Percentiles rank a stretch among this genome's conserved stretches.
phyloP scores from a whole-genome alignment of 2,113 vertebrate genomes.

The Elephas maximus region DNA sequence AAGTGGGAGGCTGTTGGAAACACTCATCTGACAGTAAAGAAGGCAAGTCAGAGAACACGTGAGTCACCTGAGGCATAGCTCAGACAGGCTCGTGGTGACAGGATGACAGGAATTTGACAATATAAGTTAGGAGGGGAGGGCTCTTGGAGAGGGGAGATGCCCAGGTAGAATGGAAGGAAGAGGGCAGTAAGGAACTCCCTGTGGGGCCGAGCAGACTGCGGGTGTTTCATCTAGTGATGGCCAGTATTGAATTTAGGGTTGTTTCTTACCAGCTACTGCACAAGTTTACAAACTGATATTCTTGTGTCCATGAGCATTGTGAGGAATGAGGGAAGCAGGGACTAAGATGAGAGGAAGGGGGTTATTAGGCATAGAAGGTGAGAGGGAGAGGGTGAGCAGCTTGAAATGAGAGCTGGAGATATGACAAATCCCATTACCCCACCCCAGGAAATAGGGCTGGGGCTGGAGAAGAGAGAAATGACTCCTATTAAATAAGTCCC shows the following conservation, averaged over 20 bases:
- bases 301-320: background rate
- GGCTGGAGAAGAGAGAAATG: background rate
- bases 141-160: background rate
- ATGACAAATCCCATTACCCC: background rate
- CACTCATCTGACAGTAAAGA: background rate
- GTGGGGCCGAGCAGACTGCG: rapidly evolving
- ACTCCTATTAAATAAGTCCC: background rate
- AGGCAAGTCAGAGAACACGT: background rate
- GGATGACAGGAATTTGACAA: background rate
- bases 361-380: background rate
- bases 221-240: background rate
- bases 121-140: background rate
- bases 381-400: background rate
- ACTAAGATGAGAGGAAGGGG: background rate
- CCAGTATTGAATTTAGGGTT: background rate
- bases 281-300: background rate
- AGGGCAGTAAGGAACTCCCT: too few species aligned
- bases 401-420: background rate
- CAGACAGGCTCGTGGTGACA: too few species aligned
- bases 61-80: background rate
- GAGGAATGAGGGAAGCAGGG: background rate
- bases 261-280: background rate
- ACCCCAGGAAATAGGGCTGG: background rate
- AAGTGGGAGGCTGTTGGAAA: background rate
- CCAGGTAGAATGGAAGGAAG: background rate